Percentiles rank a stretch among this genome's conserved stretches.
Conservation (phyloP, 2,888 invertebrate genomes). For the Criorhina ranunculi region DNA sequence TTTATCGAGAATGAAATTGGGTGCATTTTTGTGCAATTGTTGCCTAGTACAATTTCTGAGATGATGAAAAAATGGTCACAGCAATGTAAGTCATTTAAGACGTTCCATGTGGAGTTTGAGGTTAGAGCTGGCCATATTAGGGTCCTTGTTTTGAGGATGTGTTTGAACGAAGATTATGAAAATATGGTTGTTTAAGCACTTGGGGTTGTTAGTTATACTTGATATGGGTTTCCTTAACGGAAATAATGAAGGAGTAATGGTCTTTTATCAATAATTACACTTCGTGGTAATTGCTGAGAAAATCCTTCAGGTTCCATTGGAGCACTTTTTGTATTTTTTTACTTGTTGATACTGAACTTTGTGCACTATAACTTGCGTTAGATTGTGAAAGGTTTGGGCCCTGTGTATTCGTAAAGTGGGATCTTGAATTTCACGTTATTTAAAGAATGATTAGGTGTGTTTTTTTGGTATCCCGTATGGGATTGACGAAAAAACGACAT, state of each 20-base stretch:
- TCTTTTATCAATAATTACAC: constrained; percentile 12
- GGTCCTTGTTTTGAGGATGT: no score
- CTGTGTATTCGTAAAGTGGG: not conserved
- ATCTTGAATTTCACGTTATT: no score
- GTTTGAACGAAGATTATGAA: constrained; percentile 32
- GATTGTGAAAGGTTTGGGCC: not conserved
- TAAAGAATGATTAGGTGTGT: no score
- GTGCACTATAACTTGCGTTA: not conserved
- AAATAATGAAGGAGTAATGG: no score
- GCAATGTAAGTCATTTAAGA: not conserved
- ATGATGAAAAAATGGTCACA: no score
- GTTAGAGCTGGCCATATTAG: constrained; percentile 5
- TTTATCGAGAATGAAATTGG: no score
- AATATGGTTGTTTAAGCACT: constrained; percentile 34
- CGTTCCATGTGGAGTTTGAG: not conserved
- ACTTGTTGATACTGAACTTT: not conserved
- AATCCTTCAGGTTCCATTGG: constrained; percentile 13
- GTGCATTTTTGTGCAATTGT: no score
- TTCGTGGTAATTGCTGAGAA: constrained; percentile 7
- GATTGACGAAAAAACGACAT: no score
- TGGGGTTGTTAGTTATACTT: no score
- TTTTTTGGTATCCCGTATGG: no score
- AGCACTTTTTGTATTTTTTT: not conserved
- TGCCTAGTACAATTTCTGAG: no score
- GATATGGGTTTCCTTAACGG: no score